Conservation (phyloP, 2,888 invertebrate species). For the Idaea straminata region DNA sequence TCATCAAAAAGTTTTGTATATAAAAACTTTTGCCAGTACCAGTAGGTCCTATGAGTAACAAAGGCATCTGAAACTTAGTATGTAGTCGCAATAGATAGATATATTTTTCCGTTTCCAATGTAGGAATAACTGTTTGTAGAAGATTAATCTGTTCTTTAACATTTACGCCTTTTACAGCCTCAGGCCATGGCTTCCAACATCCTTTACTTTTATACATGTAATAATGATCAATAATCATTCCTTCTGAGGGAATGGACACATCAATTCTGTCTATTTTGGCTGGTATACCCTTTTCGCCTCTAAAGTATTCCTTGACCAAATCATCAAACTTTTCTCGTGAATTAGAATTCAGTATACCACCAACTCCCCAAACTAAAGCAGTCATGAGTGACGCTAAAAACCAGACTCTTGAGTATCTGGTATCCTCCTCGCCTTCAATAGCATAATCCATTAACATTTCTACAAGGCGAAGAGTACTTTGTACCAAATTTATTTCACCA, state of each 20-base stretch:
- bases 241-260: slow-evolving; percentile 87
- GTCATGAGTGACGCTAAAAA: slow-evolving; percentile 88
- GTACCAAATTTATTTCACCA: slow-evolving; percentile 86
- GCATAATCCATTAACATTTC: slow-evolving; percentile 89
- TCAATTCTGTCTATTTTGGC: slow-evolving; percentile 83
- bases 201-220: slow-evolving; percentile 92
- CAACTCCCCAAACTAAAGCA: slow-evolving; percentile 91
- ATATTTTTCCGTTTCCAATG: slow-evolving; percentile 91
- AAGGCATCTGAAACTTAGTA: slow-evolving; percentile 83
- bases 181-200: slow-evolving; percentile 92
- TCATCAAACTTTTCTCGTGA: slow-evolving; percentile 86
- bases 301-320: slow-evolving; percentile 77
- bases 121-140: slow-evolving; percentile 89
- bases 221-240: slow-evolving; percentile 88
- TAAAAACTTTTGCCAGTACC: slow-evolving; percentile 94
- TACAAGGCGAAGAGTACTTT: slow-evolving; percentile 86
- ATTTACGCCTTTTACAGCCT: slow-evolving; percentile 81
- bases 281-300: slow-evolving; percentile 67
- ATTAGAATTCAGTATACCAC: slow-evolving; percentile 86
- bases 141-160: slow-evolving; percentile 82
- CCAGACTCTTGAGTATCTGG: slow-evolving; percentile 85
- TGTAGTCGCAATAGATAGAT: slow-evolving; percentile 87
- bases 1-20: slow-evolving; percentile 86
- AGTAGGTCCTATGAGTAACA: slow-evolving; percentile 90
- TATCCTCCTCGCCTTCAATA: slow-evolving; percentile 84